A percentile compares a stretch with the other conserved stretches of the same genome.
Evolutionary conservation across 2,113 vertebrate species (phyloP).

Genomic region (Harpagus bidentatus): DNA sequence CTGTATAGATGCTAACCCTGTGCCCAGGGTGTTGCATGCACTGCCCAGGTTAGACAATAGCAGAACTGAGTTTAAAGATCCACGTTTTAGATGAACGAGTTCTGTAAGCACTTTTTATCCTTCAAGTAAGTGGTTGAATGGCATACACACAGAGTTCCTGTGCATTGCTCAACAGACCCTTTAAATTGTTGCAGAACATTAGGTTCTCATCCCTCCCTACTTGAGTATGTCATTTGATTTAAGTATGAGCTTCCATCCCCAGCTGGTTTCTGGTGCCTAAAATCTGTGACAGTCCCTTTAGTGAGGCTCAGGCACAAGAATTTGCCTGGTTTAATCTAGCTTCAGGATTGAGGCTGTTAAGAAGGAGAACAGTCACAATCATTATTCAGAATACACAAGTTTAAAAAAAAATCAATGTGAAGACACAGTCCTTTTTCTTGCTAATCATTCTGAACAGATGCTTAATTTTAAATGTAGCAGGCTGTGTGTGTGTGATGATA

Average conservation of each 20-base stretch:
- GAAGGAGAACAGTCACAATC: neutral
- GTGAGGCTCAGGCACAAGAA: neutral
- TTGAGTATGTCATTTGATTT: neutral
- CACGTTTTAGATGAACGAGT: accelerated
- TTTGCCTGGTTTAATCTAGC: neutral
- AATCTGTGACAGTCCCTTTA: neutral
- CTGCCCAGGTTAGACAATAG: neutral
- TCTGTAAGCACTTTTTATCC: neutral
- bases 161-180: neutral
- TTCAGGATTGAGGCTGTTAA: neutral
- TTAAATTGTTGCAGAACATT: neutral
- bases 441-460: neutral
- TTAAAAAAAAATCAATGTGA: neutral
- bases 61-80: neutral
- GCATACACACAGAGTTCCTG: neutral
- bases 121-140: neutral
- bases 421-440: neutral
- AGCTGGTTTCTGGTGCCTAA: neutral
- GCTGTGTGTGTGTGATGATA: neutral
- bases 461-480: neutral
- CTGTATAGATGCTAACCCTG: accelerated
- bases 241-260: neutral
- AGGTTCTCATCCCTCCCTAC: neutral
- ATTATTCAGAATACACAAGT: neutral
- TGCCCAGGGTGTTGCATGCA: neutral